Evolutionary conservation across 2,797 vertebrate species (phyloP).

Genomic region (Lagocephalus sceleratus): DNA sequence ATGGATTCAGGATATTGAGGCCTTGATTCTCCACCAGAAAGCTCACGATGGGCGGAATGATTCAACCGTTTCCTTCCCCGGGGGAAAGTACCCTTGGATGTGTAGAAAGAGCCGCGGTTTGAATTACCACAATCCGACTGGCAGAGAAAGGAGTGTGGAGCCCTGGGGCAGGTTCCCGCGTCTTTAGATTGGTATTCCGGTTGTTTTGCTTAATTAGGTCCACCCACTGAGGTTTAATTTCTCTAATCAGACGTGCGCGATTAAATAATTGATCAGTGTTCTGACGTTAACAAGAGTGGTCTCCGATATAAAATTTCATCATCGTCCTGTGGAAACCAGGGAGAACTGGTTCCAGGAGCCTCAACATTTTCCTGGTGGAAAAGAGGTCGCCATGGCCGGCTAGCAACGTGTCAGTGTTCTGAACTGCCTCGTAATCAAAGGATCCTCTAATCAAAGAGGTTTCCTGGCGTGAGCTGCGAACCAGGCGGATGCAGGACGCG

Average conservation of each 20-base stretch:
- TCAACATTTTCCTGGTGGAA: too few species aligned
- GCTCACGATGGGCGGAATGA: not conserved
- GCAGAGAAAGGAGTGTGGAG: not conserved
- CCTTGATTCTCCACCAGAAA: not conserved
- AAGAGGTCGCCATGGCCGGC: too few species aligned
- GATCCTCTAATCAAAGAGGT: too few species aligned
- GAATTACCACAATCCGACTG: constrained; percentile 1
- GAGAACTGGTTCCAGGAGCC: too few species aligned
- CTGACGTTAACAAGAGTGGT: not conserved
- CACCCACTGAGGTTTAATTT: constrained; percentile 5
- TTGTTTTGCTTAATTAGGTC: constrained; percentile 2
- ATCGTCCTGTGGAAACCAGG: not conserved
- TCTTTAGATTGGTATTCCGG: constrained; percentile 1
- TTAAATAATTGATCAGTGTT: not conserved
- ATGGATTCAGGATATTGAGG: not conserved
- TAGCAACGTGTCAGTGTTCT: too few species aligned
- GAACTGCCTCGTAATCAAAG: too few species aligned
- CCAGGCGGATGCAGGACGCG: too few species aligned
- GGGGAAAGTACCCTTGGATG: not conserved
- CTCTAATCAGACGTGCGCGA: not conserved
- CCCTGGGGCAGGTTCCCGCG: not conserved
- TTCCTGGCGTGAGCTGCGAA: too few species aligned
- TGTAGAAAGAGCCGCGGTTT: not conserved
- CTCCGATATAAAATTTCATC: not conserved
- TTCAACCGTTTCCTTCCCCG: not conserved